Conservation (phyloP, 2,797 vertebrate species). For the Perodicticus potto region DNA sequence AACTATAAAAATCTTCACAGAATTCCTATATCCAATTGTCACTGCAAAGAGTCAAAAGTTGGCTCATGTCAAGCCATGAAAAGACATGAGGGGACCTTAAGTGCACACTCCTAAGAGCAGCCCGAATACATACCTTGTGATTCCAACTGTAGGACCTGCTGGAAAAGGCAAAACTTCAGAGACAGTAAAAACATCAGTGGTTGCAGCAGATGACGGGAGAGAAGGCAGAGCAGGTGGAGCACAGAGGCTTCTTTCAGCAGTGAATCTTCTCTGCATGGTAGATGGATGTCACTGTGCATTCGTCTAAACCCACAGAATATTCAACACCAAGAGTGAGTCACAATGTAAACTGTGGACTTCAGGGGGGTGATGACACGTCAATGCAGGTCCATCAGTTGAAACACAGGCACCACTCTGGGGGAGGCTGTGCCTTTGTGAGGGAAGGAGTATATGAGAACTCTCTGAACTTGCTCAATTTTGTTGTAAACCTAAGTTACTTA, state of each 20-base stretch:
- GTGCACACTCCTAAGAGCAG: neutral
- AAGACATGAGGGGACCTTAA: neutral
- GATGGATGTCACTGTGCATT: neutral
- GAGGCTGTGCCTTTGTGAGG: neutral
- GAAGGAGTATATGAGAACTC: neutral
- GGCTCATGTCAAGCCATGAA: neutral
- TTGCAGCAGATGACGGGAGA: neutral
- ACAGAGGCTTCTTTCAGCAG: neutral
- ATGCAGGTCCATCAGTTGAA: neutral
- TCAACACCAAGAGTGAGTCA: neutral
- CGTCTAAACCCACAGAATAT: neutral
- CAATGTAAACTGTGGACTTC: neutral
- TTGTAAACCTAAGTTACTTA: neutral
- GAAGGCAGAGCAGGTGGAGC: neutral
- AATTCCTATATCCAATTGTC: neutral
- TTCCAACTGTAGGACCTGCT: neutral
- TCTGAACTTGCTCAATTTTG: neutral
- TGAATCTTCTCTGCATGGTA: neutral
- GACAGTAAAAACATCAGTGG: neutral
- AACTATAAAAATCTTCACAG: neutral
- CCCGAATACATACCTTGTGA: neutral
- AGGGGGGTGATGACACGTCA: neutral
- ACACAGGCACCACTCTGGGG: neutral
- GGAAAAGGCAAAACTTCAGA: neutral
- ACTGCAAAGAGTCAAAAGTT: neutral